Evolutionary conservation across 2,797 vertebrate genomes (phyloP), one percentile per base, ranked within the genome.

Genomic region (Bryconaethiops microstoma): DNA sequence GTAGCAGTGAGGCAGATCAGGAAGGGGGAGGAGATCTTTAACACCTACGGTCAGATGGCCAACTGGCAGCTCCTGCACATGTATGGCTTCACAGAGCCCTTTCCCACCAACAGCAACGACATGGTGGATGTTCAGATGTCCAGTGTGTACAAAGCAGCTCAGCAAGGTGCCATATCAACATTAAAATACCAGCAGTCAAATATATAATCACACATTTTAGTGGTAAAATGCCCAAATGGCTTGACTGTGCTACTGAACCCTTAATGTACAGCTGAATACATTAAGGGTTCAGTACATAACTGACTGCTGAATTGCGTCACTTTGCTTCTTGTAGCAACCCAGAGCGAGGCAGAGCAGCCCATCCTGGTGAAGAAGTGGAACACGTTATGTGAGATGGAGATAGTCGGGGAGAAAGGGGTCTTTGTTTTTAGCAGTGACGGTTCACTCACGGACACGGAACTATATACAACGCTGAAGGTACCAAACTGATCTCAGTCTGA

Each of bases 21-120:
- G 48, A 91, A 92, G 87, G 97, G 95, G 0, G 91, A 96, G 67
- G 98, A 99, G 90, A 91, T 99, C 19, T 99, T 98, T 79, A 99
- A 99, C 93, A 99, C 97, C 0, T 99, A 99, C 0, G 98, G 97
- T 12, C 94, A 97, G 85, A 94, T 98, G 94, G 96, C 97, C 77
- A 99, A 98, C 90, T 98, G 96, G 97, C 97, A 99, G 87, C 94
- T 99, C 76, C 93, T 99, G 39, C 97, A 99, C 60, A 99, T 99
- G 98, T 99, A 99, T 0, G 97, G 97, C 80, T 99, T 99, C 23
- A 92, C 94, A 0, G 95, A 99, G 87, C 95, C 95, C 0, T 94
- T 96, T 87, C 94, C 93, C 0, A 86, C 92, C 88, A 99, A 99
- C 92, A 90, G 71, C 71, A 91, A 97, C 0, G 98, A 99, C 86